Evolutionary conservation across 1,140 invertebrate genomes (phyloP).

Genomic region (Brachionus calyciflorus): DNA sequence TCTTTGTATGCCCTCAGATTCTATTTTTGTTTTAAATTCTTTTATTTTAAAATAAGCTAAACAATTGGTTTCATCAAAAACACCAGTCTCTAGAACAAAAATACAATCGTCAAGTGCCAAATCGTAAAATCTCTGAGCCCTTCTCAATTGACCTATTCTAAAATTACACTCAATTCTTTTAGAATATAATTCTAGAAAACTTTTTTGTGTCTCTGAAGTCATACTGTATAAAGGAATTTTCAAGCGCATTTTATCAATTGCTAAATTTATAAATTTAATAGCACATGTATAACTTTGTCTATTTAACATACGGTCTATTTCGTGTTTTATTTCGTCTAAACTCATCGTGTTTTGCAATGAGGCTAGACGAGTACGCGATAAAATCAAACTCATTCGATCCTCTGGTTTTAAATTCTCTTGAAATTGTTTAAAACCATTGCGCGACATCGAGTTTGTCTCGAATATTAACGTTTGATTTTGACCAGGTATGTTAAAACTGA

Average conservation of each 20-base stretch:
- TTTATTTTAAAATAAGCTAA: background rate
- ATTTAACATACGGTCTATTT: background rate
- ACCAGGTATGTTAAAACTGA: background rate
- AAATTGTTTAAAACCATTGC: background rate
- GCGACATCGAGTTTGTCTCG: background rate
- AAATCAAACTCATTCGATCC: background rate
- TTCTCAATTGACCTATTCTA: background rate
- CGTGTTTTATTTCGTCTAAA: background rate
- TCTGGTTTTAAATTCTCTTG: background rate
- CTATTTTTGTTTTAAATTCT: background rate
- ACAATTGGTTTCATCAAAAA: background rate
- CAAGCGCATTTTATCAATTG: background rate
- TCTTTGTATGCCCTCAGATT: no score
- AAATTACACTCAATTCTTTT: background rate
- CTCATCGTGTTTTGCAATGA: background rate
- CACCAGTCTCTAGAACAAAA: background rate
- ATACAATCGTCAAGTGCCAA: background rate
- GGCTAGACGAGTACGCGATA: background rate
- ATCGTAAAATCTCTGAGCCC: background rate
- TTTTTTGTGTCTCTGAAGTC: background rate
- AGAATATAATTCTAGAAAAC: background rate
- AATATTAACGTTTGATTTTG: background rate
- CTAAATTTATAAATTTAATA: background rate
- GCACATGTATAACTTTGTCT: background rate
- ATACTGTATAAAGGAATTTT: background rate